Conservation (phyloP, 2,888 invertebrate genomes). For the Tigriopus californicus region DNA sequence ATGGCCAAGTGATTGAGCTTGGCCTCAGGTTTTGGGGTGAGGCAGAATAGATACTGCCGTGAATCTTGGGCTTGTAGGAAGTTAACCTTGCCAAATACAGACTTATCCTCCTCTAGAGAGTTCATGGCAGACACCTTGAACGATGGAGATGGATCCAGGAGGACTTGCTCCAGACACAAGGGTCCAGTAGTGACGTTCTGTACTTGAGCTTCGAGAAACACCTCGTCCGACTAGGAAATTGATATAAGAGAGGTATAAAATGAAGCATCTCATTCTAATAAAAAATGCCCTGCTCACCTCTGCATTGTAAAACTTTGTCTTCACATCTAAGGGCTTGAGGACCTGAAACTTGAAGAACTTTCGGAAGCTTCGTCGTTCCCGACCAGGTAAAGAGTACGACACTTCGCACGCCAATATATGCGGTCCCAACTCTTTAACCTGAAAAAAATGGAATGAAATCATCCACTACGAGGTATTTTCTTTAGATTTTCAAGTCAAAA, state of each 20-base stretch:
- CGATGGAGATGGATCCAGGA: conserved; percentile 72
- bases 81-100: conserved; percentile 29
- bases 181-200: conserved; percentile 86
- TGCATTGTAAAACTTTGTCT: conserved; percentile 93
- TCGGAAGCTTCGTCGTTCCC: conserved; percentile 60
- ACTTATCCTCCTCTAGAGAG: conserved; percentile 23
- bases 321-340: conserved; percentile 89
- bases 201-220: conserved; percentile 52
- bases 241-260: not conserved
- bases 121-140: conserved; percentile 61
- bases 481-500: too few species aligned
- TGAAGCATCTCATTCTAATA: too few species aligned
- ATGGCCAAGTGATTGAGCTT: conserved; percentile 55
- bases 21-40: conserved; percentile 57
- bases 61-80: conserved; percentile 67
- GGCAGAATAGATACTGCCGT: conserved; percentile 82
- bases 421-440: conserved; percentile 90
- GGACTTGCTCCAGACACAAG: conserved; percentile 83
- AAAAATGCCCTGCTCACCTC: conserved; percentile 36
- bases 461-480: too few species aligned
- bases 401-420: conserved; percentile 96
- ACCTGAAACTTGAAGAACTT: conserved; percentile 98
- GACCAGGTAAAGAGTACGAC: conserved; percentile 54
- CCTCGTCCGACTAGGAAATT: conserved; percentile 41
- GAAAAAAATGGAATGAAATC: too few species aligned